Percentiles rank a stretch among this genome's conserved stretches.
phyloP scores from a whole-genome alignment of 1,140 invertebrate genomes.

The Drosophila kikkawai region DNA sequence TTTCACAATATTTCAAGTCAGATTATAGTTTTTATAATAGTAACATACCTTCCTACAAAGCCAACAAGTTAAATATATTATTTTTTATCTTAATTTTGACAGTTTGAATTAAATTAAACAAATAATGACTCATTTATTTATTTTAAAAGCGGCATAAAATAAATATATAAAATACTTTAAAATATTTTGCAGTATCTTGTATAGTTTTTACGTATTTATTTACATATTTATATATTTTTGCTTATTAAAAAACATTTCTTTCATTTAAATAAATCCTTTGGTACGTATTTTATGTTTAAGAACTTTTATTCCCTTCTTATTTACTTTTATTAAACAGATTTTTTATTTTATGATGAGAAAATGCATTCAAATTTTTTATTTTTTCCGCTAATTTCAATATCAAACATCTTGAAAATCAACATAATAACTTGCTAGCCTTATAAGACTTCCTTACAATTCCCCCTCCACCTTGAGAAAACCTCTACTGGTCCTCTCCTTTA shows the following conservation, averaged over 20 bases:
- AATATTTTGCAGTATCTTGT: no score
- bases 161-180: no score
- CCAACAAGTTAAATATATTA: background rate
- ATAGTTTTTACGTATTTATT: no score
- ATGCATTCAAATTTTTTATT: background rate
- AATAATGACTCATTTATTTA: no score
- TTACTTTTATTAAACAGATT: background rate
- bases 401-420: background rate
- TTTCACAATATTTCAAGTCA: rapidly evolving
- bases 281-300: background rate
- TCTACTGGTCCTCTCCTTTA: background rate
- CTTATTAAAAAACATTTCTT: background rate
- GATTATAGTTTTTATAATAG: no score
- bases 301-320: background rate
- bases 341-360: background rate
- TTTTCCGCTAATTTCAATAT: background rate
- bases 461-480: background rate
- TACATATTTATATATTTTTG: background rate
- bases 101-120: no score
- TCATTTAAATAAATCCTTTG: background rate
- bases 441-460: background rate
- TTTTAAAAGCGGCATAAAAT: no score
- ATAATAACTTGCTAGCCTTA: background rate
- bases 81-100: no score
- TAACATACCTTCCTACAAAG: background rate